Base-by-base conservation (phyloP, 2,888 invertebrate species). In the Dexiosoma caninum region DNA sequence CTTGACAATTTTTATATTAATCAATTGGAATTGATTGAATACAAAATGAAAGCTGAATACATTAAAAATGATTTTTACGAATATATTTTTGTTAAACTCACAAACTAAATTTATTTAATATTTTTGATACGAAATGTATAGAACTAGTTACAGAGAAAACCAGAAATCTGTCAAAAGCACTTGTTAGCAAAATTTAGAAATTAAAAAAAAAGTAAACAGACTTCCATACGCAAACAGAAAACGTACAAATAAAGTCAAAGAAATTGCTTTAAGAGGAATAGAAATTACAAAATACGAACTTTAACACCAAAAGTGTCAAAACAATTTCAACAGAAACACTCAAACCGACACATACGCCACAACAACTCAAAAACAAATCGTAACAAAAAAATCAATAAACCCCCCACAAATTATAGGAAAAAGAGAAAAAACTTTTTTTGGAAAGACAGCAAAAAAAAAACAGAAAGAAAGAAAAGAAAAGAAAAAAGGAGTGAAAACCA, bases 291-390 rank as follows among this genome's bases (percentile, higher is more conserved):
- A 59, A 70, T 21, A 55, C 40, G 37, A 70, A 66, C 76, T 76
- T 76, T 77, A 69, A 81, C 76, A 81, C 79, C 71, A 67, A 71
- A 69, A 79, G 72, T 76, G 79, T 71, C 67, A 82, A 76, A 70
- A 77, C 67, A 62, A 64, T 76, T 67, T 67, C 21, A 23, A 37
- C 53, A 32, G 5, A 51, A 57, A 72, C 60, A 66, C 37, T 59
- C 37, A 14, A 66, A 60, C 16, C 32, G n/a, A 67, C 35, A 59
- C 30, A 64, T 40, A 69, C n/a, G 40, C 16, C 51, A 59, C 59
- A 77, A 64, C 62, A 77, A 75, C 57, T 70, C 35, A 70, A 71
- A 35, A 74, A 71, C 67, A 77, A 64, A 27, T 64, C 37, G 40
- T 40, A 62, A 76, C 69, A 64, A 49, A n/a, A n/a, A 77, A 62